Percentiles rank a stretch among this genome's conserved stretches.
Conservation (phyloP, 2,113 vertebrate species). For the Todiramphus saurophagus region DNA sequence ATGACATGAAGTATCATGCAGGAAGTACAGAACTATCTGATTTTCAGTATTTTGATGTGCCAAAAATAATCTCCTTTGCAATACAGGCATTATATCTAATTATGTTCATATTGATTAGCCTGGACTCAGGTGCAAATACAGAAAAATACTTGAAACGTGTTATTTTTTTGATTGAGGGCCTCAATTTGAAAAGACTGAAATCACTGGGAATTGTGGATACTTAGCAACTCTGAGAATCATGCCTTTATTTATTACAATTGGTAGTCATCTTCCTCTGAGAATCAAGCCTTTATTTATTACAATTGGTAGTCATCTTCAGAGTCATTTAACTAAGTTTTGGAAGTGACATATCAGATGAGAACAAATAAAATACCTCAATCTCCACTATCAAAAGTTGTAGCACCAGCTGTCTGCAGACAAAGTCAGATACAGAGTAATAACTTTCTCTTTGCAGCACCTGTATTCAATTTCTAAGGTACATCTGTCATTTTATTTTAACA, state of each 20-base stretch:
- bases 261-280: neutral
- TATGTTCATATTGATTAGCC: neutral
- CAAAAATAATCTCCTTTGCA: neutral
- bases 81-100: neutral
- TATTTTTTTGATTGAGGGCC: neutral
- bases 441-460: conserved; percentile 50
- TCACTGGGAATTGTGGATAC: neutral
- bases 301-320: neutral
- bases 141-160: neutral
- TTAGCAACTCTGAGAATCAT: neutral
- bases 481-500: conserved; percentile 55
- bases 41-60: neutral
- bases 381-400: neutral
- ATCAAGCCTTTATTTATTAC: neutral
- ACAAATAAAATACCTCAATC: conserved; percentile 22
- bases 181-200: neutral
- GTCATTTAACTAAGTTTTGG: conserved; percentile 8
- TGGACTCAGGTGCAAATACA: neutral
- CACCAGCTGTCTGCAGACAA: conserved; percentile 51
- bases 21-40: neutral
- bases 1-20: neutral
- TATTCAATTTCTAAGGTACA: conserved; percentile 46
- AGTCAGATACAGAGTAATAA: conserved; percentile 52
- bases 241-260: neutral
- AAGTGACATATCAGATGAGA: conserved; percentile 39